These are phyloP conservation scores for Harmothoe impar DNA, from an alignment of 2,888 invertebrate genomes.

Conservation along the genomic window DNA sequence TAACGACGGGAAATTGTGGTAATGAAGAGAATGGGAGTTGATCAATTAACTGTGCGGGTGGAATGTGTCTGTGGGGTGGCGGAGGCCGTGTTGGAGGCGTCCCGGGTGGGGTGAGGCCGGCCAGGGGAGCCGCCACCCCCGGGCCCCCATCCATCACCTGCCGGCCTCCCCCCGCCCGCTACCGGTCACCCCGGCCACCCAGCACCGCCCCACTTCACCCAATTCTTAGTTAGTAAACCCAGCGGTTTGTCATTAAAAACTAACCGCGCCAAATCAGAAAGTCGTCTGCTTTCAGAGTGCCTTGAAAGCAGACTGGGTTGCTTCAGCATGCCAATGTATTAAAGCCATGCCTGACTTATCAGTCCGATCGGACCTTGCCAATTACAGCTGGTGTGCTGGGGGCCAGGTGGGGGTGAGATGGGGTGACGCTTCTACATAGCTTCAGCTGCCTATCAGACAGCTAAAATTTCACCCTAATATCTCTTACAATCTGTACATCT, in stretches of 20 bases:
- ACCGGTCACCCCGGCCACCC: constrained; percentile 1
- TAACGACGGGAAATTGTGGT: constrained; percentile 49
- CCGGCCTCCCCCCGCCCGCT: constrained; percentile 23
- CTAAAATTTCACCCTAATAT: not conserved
- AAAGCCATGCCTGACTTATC: constrained; percentile 33
- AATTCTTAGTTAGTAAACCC: not conserved
- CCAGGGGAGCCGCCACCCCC: not conserved
- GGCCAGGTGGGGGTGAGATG: constrained; percentile 1
- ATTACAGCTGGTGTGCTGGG: not conserved
- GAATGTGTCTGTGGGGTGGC: not conserved
- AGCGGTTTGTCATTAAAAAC: not conserved
- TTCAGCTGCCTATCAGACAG: not conserved
- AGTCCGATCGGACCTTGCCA: constrained; percentile 12
- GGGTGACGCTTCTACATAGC: not conserved
- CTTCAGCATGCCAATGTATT: not conserved
- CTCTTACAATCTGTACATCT: not conserved
- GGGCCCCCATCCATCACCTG: constrained; percentile 39
- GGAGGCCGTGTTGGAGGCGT: not conserved
- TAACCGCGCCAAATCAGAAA: constrained; percentile 10
- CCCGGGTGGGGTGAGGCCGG: not conserved
- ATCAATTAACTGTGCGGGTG: not conserved
- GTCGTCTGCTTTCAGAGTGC: not conserved
- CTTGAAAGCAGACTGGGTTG: not conserved
- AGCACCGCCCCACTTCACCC: not conserved
- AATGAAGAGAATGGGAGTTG: constrained; percentile 33